A percentile compares a stretch with the other conserved stretches of the same genome.
phyloP scores from a whole-genome alignment of 2,888 invertebrate genomes.

The Hetaerina titia region DNA sequence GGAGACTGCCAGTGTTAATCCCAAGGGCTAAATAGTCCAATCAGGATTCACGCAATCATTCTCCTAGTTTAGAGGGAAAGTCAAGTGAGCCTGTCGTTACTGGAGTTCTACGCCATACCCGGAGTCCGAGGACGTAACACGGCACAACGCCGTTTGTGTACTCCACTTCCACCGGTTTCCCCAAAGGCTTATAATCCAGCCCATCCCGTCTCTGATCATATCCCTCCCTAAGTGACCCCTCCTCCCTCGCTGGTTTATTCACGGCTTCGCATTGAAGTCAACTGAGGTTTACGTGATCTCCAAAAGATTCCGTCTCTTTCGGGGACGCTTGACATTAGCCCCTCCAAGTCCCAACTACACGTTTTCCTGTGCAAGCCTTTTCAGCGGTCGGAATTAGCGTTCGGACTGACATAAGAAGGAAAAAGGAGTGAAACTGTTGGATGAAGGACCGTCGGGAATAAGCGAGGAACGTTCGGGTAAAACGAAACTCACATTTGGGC shows the following conservation, averaged over 20 bases:
- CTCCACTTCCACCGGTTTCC: not conserved
- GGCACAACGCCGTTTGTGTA: not conserved
- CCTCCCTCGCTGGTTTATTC: not conserved
- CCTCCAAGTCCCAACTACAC: not conserved
- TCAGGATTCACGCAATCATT: not conserved
- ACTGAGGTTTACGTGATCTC: not conserved
- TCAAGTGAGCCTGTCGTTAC: not conserved
- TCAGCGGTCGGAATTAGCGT: not conserved
- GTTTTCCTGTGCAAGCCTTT: not conserved
- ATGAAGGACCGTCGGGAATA: not conserved
- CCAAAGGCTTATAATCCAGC: not conserved
- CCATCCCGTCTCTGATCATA: not conserved
- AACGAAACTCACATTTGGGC: not conserved
- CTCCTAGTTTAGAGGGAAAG: not conserved
- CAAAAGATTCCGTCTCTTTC: not conserved
- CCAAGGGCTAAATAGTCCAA: not conserved
- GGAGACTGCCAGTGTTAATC: not conserved
- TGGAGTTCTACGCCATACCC: not conserved
- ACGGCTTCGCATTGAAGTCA: not conserved
- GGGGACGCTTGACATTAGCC: not conserved
- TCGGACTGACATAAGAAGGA: not conserved
- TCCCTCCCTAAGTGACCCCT: not conserved
- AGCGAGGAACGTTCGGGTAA: not conserved
- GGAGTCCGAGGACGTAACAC: not conserved
- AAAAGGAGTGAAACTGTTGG: not conserved